A percentile compares a stretch with the other conserved stretches of the same genome.
These are phyloP conservation scores for Slavum lentiscoides DNA, from an alignment of 2,888 invertebrate genomes.

Conservation along the genomic window DNA sequence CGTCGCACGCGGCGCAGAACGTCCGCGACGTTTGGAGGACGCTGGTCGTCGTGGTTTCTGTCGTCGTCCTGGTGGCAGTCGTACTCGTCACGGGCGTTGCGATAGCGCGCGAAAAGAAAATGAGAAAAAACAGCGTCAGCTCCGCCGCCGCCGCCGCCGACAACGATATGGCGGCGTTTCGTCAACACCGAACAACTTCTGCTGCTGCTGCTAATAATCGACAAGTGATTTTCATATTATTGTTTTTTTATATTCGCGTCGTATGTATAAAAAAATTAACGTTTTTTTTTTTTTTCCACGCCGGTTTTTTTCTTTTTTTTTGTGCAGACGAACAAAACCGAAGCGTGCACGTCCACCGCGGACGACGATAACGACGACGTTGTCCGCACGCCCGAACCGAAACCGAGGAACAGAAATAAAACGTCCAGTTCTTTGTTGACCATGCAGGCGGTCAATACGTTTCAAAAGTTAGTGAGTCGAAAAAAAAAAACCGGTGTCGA, in stretches of 20 bases:
- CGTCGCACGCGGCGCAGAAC: constrained; percentile 2
- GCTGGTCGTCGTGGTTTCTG: constrained; percentile 6
- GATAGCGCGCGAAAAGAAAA: constrained; percentile 32
- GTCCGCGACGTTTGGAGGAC: constrained; percentile 25
- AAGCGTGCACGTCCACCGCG: constrained; percentile 26
- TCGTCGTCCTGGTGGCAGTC: too few species aligned
- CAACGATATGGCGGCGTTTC: constrained; percentile 31
- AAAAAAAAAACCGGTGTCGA: background rate
- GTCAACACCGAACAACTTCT: constrained; percentile 9
- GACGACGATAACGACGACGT: constrained; percentile 15
- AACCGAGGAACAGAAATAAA: constrained; percentile 56
- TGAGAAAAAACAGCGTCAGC: constrained; percentile 29
- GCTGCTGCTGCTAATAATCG: background rate
- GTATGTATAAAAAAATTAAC: too few species aligned
- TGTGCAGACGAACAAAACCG: constrained; percentile 24
- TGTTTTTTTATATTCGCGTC: too few species aligned
- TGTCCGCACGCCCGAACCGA: constrained; percentile 56
- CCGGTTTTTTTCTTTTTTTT: too few species aligned
- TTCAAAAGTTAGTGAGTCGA: constrained; percentile 67
- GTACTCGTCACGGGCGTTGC: background rate
- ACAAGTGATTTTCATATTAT: constrained; percentile 1
- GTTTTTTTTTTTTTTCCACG: too few species aligned
- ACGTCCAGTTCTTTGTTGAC: constrained; percentile 77
- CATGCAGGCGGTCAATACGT: constrained; percentile 84
- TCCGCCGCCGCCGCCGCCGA: constrained; percentile 8